These are phyloP conservation scores for Siphonodentalium dalli DNA, from an alignment of 2,888 invertebrate genomes.

Conservation along the genomic window DNA sequence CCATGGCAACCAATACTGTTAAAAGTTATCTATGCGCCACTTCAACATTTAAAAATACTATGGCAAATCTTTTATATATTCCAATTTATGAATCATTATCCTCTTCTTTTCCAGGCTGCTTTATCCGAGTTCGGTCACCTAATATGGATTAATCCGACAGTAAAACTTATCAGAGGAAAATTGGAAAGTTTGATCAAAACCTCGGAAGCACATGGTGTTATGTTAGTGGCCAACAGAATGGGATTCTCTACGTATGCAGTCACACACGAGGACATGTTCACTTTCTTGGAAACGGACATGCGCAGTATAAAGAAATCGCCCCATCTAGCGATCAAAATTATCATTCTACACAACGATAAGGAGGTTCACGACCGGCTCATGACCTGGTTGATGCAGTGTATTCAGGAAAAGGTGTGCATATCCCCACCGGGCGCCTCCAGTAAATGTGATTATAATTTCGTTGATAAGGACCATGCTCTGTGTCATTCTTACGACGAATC, in stretches of 20 bases:
- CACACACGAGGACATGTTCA: slow-evolving; percentile 56
- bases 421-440: slow-evolving; percentile 45
- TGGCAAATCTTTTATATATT: too few relatives aligned
- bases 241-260: slow-evolving; percentile 45
- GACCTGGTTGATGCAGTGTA: slow-evolving; percentile 58
- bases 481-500: slow-evolving; percentile 64
- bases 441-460: slow-evolving; percentile 40
- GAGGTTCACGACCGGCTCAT: slow-evolving; percentile 46
- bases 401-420: slow-evolving; percentile 59
- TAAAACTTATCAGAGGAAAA: slow-evolving; percentile 30
- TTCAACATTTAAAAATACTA: too few relatives aligned
- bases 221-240: slow-evolving; percentile 37
- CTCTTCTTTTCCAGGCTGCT: slow-evolving; percentile 48
- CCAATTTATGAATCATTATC: too few relatives aligned
- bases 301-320: slow-evolving; percentile 40
- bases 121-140: slow-evolving; percentile 55
- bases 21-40: too few relatives aligned
- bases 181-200: slow-evolving; percentile 46
- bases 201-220: slow-evolving; percentile 45
- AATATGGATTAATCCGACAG: slow-evolving; percentile 55
- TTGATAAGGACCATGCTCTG: slow-evolving; percentile 37
- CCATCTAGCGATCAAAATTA: slow-evolving; percentile 46
- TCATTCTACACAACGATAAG: slow-evolving; percentile 58
- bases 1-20: too few relatives aligned
- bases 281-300: slow-evolving; percentile 52